Conservation (phyloP, 2,797 vertebrate genomes). For the Tarsius wallacei region DNA sequence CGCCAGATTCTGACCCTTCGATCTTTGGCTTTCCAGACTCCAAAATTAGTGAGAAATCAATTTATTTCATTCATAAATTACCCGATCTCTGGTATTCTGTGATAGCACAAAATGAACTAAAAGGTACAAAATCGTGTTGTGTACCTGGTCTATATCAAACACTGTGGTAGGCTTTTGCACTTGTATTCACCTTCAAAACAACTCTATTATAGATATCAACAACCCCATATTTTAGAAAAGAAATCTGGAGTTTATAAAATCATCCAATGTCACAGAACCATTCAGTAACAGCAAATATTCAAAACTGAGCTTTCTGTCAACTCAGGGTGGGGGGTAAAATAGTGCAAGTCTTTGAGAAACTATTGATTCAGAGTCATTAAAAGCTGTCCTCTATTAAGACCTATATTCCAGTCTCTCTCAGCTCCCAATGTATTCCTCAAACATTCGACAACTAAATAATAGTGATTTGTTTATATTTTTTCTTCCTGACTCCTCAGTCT, state of each 20-base stretch:
- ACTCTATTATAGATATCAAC: not conserved
- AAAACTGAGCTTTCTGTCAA: not conserved
- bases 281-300: constrained; percentile 10
- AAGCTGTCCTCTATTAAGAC: not conserved
- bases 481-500: not conserved
- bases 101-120: not conserved
- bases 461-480: not conserved
- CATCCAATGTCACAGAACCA: not conserved
- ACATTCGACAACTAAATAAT: not conserved
- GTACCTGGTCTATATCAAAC: not conserved
- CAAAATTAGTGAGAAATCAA: not conserved
- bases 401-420: not conserved
- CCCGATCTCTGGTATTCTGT: not conserved
- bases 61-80: not conserved
- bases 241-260: not conserved
- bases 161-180: not conserved
- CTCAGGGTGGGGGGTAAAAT: not conserved
- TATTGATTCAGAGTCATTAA: not conserved
- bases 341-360: not conserved
- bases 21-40: not conserved
- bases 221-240: not conserved
- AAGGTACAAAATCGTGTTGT: too few species aligned
- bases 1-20: not conserved
- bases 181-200: not conserved
- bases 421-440: not conserved